Conservation (phyloP, 2,888 invertebrate species). For the Odontocolon sp. region DNA sequence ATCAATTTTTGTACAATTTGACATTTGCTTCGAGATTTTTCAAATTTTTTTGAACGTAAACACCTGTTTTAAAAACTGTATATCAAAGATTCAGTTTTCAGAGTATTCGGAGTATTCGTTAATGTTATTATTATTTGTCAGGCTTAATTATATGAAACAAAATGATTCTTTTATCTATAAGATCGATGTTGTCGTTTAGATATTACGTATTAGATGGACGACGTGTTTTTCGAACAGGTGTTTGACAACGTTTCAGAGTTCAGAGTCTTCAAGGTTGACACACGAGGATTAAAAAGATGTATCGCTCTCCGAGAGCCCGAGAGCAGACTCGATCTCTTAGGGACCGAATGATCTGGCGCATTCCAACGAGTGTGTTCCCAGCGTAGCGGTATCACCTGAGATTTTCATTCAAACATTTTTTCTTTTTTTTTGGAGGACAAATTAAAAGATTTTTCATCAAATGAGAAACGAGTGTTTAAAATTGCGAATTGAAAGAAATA, state of each 20-base stretch:
- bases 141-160: background rate
- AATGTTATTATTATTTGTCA: no score
- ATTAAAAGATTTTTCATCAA: background rate
- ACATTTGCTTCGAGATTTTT: no score
- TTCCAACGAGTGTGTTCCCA: conserved; percentile 55
- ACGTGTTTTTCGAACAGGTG: background rate
- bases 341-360: conserved; percentile 57
- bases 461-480: background rate
- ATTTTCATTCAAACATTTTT: conserved; percentile 63
- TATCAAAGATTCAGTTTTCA: no score
- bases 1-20: no score
- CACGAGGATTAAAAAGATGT: conserved; percentile 5
- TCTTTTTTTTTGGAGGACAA: background rate
- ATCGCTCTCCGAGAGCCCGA: conserved; percentile 7
- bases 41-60: no score
- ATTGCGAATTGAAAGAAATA: background rate
- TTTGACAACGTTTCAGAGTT: conserved; percentile 1
- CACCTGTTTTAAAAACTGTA: no score
- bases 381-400: conserved; percentile 13
- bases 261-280: background rate
- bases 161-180: background rate
- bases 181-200: no score
- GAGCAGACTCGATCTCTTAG: conserved; percentile 33
- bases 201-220: background rate
- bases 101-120: no score